Percentiles rank a stretch among this genome's conserved stretches.
phyloP scores from a whole-genome alignment of 1,140 invertebrate species.

The Halictus rubicundus region DNA sequence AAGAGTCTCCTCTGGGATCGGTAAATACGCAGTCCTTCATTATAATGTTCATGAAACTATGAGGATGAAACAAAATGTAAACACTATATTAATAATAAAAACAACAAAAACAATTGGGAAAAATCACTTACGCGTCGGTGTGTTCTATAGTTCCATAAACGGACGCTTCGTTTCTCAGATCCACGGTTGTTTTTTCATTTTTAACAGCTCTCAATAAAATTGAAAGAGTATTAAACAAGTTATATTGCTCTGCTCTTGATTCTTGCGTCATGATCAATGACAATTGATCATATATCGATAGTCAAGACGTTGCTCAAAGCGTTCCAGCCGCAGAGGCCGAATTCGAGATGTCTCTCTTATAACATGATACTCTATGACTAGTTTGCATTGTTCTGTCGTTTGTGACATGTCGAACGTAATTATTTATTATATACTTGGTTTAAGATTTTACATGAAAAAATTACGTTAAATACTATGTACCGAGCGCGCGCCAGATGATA shows the following conservation, averaged over 20 bases:
- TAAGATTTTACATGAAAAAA: too few relatives aligned
- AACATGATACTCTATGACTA: too few relatives aligned
- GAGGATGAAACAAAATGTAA: slow-evolving; percentile 38
- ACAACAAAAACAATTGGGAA: neutral
- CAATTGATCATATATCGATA: slow-evolving; percentile 31
- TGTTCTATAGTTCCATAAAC: slow-evolving; percentile 82
- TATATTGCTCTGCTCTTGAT: slow-evolving; percentile 78
- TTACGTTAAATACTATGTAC: too few relatives aligned
- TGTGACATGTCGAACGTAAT: too few relatives aligned
- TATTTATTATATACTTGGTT: too few relatives aligned
- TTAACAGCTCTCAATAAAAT: slow-evolving; percentile 84
- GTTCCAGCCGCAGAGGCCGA: neutral
- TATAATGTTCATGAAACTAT: slow-evolving; percentile 85
- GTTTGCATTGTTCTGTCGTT: too few relatives aligned
- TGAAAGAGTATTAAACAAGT: slow-evolving; percentile 81
- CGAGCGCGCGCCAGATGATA: too few relatives aligned
- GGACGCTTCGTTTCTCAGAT: slow-evolving; percentile 84
- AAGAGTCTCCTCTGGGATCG: slow-evolving; percentile 80
- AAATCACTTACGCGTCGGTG: slow-evolving; percentile 82
- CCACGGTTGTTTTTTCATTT: slow-evolving; percentile 84
- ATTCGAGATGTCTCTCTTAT: too few relatives aligned
- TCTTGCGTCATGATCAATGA: neutral
- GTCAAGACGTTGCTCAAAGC: neutral
- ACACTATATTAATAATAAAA: neutral
- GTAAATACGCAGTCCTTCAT: slow-evolving; percentile 83